These are phyloP conservation scores for Jaculus jaculus DNA, from an alignment of 2,113 vertebrate species.

Conservation along the genomic window DNA sequence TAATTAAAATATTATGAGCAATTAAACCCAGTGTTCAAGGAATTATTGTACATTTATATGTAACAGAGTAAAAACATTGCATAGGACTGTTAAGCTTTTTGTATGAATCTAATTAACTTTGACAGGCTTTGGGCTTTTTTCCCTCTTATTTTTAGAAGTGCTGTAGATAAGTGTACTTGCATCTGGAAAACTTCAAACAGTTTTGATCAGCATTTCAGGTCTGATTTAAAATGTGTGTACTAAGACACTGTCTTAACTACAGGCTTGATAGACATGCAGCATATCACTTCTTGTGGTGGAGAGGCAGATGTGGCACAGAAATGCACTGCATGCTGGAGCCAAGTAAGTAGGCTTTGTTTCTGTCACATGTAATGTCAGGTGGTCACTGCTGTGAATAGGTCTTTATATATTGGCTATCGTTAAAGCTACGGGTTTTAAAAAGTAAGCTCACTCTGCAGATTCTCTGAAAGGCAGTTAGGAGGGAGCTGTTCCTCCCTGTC, in stretches of 20 bases:
- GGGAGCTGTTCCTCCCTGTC: neutral
- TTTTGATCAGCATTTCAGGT: conserved; percentile 77
- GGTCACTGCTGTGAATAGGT: neutral
- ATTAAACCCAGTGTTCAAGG: conserved; percentile 61
- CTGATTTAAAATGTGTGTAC: conserved; percentile 65
- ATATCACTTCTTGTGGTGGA: neutral
- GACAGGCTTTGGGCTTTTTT: conserved; percentile 79
- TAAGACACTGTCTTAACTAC: conserved; percentile 52
- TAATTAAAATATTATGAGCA: conserved; percentile 58
- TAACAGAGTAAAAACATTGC: conserved; percentile 64
- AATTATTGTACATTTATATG: conserved; percentile 62
- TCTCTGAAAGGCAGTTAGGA: neutral
- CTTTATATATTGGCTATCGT: conserved; percentile 37
- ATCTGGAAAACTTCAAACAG: conserved; percentile 83
- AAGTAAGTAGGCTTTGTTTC: neutral
- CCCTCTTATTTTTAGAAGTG: conserved; percentile 76
- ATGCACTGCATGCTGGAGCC: neutral
- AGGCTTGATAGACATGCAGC: neutral
- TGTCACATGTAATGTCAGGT: conserved; percentile 44
- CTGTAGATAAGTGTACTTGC: conserved; percentile 80
- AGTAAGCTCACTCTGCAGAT: neutral
- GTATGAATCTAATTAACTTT: conserved; percentile 83
- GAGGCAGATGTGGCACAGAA: conserved; percentile 15
- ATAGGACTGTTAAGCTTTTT: conserved; percentile 75
- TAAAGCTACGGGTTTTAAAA: neutral